Conservation (phyloP, 2,797 vertebrate species). For the Myioborus miniatus region DNA sequence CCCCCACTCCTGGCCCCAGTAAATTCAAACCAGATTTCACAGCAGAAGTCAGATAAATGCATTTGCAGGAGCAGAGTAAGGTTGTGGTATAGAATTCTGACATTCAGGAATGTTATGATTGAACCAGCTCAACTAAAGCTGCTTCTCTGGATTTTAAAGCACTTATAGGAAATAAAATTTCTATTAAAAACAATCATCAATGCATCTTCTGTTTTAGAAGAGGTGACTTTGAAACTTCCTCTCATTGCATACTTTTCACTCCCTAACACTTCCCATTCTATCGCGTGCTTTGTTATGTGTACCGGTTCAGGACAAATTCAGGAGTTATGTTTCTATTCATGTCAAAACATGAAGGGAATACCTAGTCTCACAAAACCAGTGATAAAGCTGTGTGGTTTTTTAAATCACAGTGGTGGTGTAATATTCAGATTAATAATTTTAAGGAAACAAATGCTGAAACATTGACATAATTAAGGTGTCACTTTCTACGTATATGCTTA, state of each 20-base stretch:
- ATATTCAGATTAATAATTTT: neutral
- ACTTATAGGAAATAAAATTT: neutral
- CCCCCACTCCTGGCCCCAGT: fast-evolving
- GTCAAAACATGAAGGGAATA: neutral
- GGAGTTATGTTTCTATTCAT: neutral
- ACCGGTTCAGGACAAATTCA: neutral
- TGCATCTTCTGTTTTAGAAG: neutral
- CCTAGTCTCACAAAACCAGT: neutral
- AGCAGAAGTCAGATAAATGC: neutral
- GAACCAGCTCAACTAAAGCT: neutral
- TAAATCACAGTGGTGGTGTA: neutral
- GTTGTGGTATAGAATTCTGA: neutral
- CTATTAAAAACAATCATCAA: neutral
- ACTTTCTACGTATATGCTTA: neutral
- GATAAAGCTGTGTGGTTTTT: neutral
- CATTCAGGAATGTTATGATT: neutral
- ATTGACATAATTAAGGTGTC: neutral
- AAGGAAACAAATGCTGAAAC: neutral
- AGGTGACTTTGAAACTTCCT: neutral
- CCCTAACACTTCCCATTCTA: neutral
- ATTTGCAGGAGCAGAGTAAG: neutral
- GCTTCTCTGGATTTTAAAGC: neutral
- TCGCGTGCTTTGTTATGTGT: neutral
- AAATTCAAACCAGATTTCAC: neutral
- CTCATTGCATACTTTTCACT: neutral